A percentile compares a stretch with the other conserved stretches of the same genome.
phyloP scores from a whole-genome alignment of 1,140 invertebrate genomes.

The Epicauta chinensis region DNA sequence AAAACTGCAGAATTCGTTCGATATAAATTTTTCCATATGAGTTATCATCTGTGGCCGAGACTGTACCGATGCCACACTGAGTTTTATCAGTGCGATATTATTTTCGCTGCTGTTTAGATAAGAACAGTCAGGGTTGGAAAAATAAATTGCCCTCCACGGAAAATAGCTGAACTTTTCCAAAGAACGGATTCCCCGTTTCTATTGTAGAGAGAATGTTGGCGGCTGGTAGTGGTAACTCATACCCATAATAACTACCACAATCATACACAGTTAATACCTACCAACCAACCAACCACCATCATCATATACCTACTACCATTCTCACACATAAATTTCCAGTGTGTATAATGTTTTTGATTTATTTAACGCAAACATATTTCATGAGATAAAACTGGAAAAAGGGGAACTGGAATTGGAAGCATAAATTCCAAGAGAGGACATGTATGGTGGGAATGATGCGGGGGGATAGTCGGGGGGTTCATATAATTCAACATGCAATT shows the following conservation, averaged over 20 bases:
- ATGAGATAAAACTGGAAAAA: constrained; percentile 16
- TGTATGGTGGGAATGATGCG: no score
- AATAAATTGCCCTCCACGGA: constrained; percentile 44
- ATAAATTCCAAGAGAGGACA: constrained; percentile 3
- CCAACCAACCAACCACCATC: no score
- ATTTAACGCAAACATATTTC: constrained; percentile 20
- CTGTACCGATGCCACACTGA: constrained; percentile 38
- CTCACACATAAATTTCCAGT: constrained; percentile 20
- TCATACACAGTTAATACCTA: constrained; percentile 1
- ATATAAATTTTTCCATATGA: constrained; percentile 37
- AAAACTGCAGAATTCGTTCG: no score
- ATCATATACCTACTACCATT: no score
- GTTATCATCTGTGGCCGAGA: constrained; percentile 30
- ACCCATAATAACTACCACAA: constrained; percentile 17
- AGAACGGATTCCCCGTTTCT: constrained; percentile 35
- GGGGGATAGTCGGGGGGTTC: no score
- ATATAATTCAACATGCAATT: no score
- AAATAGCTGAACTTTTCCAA: constrained; percentile 44
- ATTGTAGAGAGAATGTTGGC: constrained; percentile 28
- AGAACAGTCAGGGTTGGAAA: constrained; percentile 42
- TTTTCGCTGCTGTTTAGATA: constrained; percentile 46
- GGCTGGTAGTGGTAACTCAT: not conserved
- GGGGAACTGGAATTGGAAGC: constrained; percentile 11
- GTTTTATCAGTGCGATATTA: constrained; percentile 45
- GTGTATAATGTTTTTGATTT: constrained; percentile 18